A percentile compares a stretch with the other conserved stretches of the same genome.
Evolutionary conservation across 53 echinoderm and acorn worm species (phyloP).

Genomic region (Temnopleurus reevesii): DNA sequence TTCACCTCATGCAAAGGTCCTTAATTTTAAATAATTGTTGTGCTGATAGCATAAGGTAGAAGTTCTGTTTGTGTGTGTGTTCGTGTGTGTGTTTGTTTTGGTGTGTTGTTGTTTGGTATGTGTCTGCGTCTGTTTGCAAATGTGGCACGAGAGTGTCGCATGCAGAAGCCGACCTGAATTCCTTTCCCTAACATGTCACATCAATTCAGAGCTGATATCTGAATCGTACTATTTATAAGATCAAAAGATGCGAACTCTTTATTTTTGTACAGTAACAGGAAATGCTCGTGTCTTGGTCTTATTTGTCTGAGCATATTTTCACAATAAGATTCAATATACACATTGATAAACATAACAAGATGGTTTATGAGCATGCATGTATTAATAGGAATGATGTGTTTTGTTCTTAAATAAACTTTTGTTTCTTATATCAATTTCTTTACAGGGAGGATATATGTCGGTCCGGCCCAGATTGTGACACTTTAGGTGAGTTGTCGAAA

Average conservation of each 20-base stretch:
- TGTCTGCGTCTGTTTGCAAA: too few relatives aligned
- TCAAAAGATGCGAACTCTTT: background rate
- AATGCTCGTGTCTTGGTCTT: too few relatives aligned
- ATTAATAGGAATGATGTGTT: too few relatives aligned
- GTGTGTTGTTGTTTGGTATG: background rate
- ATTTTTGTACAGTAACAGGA: too few relatives aligned
- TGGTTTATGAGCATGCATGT: too few relatives aligned
- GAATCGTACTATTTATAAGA: background rate
- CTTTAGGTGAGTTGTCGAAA: conserved; percentile 80
- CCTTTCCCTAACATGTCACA: background rate
- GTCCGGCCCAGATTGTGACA: conserved; percentile 83
- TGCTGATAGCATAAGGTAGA: background rate
- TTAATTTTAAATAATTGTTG: too few relatives aligned
- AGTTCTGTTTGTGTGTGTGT: background rate
- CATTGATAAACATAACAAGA: too few relatives aligned
- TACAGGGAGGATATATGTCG: conserved; percentile 95
- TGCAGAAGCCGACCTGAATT: background rate
- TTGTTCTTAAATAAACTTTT: too few relatives aligned
- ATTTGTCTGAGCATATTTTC: too few relatives aligned
- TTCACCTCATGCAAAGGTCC: too few relatives aligned
- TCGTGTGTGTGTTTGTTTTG: background rate
- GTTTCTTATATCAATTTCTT: conserved; percentile 53
- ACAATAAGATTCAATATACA: too few relatives aligned
- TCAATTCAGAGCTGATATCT: background rate
- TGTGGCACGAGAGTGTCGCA: too few relatives aligned